Base-by-base conservation (phyloP, 2,797 vertebrate genomes). In the Acrossocheilus fasciatus region DNA sequence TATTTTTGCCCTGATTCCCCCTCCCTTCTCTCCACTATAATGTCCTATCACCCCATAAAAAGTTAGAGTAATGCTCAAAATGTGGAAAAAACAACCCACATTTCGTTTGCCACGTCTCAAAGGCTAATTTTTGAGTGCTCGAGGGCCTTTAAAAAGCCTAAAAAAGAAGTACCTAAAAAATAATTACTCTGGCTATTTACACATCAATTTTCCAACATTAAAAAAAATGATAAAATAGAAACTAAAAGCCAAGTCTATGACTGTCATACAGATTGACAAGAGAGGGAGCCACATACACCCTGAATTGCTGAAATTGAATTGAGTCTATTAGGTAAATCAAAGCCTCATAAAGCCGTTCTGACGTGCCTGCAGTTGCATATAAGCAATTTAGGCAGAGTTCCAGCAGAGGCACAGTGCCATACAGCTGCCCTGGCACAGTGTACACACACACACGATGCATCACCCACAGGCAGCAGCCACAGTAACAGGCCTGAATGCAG, bases 381-480 rank as follows among this genome's bases (percentile, higher is more conserved):
- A 91, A 92, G 88, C 62, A 34, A 74, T 62, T 88, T 89, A 91
- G 93, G 93, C 93, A 89, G 80, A 57, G 87, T 90, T 94, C 94
- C 93, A 94, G 92, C 87, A 80, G 84, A 75, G 92, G 94, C 93
- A 91, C 87, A 79, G 90, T 91, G 93, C 93, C 94, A 94, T 91
- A 91, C 93, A 95, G 94, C 93, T 94, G 93, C 91, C 90, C 90
- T 91, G 92, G 91, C 92, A 90, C 92, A n/a, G 15, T 4, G 11
- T 52, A 68, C 52, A 12, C 43, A n/a, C 43, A n/a, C 85, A 73
- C 73, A 50, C 45, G 18, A 73, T 88, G 75, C 86, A 77, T 85
- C 80, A 88, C 86, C 88, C 84, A 82, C 66, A 85, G 66, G 76
- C 80, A 73, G 47, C 54, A 77, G 84, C 81, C 69, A 86, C 50